Conservation (phyloP, 92 coral and sea anemone species). For the Porites divaricata region DNA sequence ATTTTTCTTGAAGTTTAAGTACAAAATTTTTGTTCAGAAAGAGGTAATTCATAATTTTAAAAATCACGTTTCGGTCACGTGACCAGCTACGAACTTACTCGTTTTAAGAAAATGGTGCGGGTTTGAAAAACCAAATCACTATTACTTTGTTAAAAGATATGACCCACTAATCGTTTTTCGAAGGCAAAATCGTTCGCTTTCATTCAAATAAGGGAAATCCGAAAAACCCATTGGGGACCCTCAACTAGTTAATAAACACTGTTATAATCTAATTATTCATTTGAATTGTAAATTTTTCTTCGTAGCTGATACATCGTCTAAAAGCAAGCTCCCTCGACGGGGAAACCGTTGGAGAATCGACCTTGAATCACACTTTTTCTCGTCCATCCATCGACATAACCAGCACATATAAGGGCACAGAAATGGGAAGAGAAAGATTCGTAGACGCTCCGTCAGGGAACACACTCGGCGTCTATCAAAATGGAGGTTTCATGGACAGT, state of each 20-base stretch:
- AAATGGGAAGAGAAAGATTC: conserved; percentile 15
- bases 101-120: too few species aligned
- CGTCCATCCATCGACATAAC: conserved; percentile 22
- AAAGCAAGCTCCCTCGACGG: conserved; percentile 26
- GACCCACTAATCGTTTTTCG: too few species aligned
- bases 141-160: too few species aligned
- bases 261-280: neutral
- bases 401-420: conserved; percentile 26
- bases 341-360: conserved; percentile 15
- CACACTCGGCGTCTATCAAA: conserved; percentile 14
- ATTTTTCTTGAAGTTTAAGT: too few species aligned
- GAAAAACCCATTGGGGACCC: neutral
- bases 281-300: neutral
- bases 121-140: too few species aligned
- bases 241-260: neutral
- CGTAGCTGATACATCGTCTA: conserved; percentile 31
- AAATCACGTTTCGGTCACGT: too few species aligned
- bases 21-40: too few species aligned
- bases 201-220: too few species aligned
- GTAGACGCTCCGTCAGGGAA: neutral
- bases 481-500: conserved; percentile 1
- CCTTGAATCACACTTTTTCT: conserved; percentile 1
- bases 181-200: too few species aligned
- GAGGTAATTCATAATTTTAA: too few species aligned
- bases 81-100: too few species aligned